These are phyloP conservation scores for Hemithea aestivaria DNA, from an alignment of 2,888 invertebrate species.

Conservation along the genomic window DNA sequence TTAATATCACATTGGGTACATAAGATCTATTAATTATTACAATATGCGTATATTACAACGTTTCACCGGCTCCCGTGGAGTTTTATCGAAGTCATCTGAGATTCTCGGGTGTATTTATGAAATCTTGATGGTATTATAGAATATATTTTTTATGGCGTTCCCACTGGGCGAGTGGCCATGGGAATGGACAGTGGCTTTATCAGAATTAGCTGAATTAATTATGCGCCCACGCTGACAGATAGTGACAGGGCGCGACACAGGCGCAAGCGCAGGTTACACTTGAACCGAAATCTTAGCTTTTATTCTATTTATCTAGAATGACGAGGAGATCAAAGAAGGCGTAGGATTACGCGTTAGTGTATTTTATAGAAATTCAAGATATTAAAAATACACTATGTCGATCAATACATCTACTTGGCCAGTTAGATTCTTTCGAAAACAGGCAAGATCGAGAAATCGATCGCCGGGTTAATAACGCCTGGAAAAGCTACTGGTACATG, in stretches of 20 bases:
- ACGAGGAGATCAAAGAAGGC: no score
- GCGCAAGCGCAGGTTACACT: not conserved
- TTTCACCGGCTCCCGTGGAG: constrained; percentile 37
- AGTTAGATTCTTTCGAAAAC: no score
- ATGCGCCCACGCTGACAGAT: constrained; percentile 19
- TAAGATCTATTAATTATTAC: constrained; percentile 21
- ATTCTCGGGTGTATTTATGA: constrained; percentile 34
- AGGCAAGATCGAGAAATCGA: no score
- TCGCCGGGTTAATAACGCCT: no score
- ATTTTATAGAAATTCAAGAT: no score
- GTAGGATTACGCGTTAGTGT: no score
- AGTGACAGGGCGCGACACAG: not conserved
- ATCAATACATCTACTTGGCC: no score
- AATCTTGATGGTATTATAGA: constrained; percentile 38
- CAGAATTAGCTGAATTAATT: constrained; percentile 30
- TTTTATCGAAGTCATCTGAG: constrained; percentile 39
- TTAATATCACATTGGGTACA: constrained; percentile 19
- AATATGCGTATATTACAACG: constrained; percentile 30
- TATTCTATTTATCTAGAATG: no score
- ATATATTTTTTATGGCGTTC: constrained; percentile 29
- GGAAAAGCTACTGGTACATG: no score
- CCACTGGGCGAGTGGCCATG: constrained; percentile 28
- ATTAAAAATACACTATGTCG: no score
- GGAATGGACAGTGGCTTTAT: constrained; percentile 31
- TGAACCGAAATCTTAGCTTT: no score